phyloP scores from a whole-genome alignment of 2,888 invertebrate species.

The Cyclophora albipunctata region DNA sequence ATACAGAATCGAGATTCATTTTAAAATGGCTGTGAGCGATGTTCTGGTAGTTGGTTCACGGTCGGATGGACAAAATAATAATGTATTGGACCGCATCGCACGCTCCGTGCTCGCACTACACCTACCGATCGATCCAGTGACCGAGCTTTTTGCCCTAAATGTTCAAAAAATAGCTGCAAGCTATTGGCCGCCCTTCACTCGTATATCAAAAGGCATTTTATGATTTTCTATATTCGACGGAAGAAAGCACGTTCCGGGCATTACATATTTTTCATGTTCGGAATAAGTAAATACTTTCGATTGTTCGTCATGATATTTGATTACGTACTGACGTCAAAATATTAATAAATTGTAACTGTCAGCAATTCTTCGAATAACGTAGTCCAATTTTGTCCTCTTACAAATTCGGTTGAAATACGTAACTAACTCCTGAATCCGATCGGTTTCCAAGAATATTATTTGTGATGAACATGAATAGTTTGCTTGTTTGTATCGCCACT shows the following conservation, averaged over 20 bases:
- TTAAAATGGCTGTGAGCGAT: conserved; percentile 51
- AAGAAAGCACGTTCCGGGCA: neutral
- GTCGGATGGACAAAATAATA: conserved; percentile 49
- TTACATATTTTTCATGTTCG: neutral
- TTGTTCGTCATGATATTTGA: no score
- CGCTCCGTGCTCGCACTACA: conserved; percentile 12
- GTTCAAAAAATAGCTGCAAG: conserved; percentile 8
- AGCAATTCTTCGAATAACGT: no score
- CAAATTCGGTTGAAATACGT: no score
- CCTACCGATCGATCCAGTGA: conserved; percentile 18
- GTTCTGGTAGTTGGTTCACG: conserved; percentile 39
- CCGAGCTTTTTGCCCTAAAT: conserved; percentile 8
- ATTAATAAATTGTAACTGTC: no score
- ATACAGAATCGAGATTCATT: conserved; percentile 42
- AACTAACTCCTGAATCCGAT: no score
- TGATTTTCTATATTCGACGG: conserved; percentile 1
- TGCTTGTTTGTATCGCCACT: no score
- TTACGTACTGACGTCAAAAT: no score
- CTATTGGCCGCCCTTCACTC: conserved; percentile 7
- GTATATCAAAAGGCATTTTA: conserved; percentile 3
- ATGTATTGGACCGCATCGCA: conserved; percentile 37
- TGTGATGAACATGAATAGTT: no score
- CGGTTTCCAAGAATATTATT: no score
- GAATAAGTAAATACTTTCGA: no score
- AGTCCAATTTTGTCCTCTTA: no score